Evolutionary conservation across 2,797 vertebrate species (phyloP), one percentile per base, ranked within the genome.

Genomic region (Peromyscus melanophrys): DNA sequence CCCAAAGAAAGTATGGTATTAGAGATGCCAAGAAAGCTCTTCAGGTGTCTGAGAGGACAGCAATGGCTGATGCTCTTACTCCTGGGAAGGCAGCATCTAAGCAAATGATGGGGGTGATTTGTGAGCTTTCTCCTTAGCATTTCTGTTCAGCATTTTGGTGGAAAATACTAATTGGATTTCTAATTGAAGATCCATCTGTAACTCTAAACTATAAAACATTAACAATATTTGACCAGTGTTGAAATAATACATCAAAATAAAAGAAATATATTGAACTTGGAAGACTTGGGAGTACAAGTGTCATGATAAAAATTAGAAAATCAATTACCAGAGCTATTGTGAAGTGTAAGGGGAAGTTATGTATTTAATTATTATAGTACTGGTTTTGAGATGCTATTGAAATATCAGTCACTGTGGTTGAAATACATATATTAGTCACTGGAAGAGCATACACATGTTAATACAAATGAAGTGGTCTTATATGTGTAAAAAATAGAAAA

Each of bases 311-410:
- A 78, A 77, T 4, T 71, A 73, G 16, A 81, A 85, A 37, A 65
- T 84, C 27, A 89, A 77, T 92, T 81, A 65, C 6, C 84, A 34
- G 43, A 87, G 13, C 0, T 67, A 57, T 23, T 61, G 25, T 78
- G 23, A 93, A 83, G 40, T 49, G 4, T 87, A 43, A 89, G 17
- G 14, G 6, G 29, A 96, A 88, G 91, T 37, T 76, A 67, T 2
- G 83, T 63, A 49, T 65, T 71, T 78, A 89, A 89, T 85, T 92
- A 92, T 67, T 69, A 57, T 16, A 11, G 85, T 67, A 73, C 5
- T 89, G 49, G 86, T 90, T 97, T 96, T 90, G 63, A 78, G 59
- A 63, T 46, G 1, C 81, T 34, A 92, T 90, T 90, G 71, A 57
- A 95, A 95, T 94, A 37, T 67, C 23, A 85, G 23, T 85, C 17